Evolutionary conservation across 1,140 invertebrate species (phyloP).

Genomic region (Drosophila rufa): DNA sequence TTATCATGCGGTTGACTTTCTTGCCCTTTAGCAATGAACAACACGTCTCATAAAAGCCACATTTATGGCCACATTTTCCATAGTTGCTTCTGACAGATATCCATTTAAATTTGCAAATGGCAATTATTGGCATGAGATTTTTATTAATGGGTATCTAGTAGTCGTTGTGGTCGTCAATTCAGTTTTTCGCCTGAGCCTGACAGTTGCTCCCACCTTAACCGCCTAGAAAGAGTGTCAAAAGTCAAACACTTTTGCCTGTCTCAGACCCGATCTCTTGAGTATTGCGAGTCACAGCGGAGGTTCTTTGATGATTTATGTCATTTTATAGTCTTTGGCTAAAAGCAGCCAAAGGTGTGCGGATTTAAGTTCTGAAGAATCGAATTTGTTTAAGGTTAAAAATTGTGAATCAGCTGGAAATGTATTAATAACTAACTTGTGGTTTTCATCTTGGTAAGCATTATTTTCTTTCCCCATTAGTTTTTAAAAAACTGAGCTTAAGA

Average conservation of each 20-base stretch:
- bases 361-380: not conserved
- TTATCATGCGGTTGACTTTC: not conserved
- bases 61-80: conserved; percentile 1
- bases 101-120: not conserved
- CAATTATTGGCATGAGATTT: not conserved
- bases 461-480: too few relatives aligned
- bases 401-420: not conserved
- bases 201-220: conserved; percentile 30
- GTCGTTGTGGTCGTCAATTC: not conserved
- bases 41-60: not conserved
- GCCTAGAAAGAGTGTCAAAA: conserved; percentile 52
- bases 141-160: conserved; percentile 1
- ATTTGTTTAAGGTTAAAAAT: not conserved
- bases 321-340: conserved; percentile 39
- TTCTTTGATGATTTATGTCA: conserved; percentile 49
- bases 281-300: conserved; percentile 14
- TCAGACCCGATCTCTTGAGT: conserved; percentile 17
- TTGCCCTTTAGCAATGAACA: not conserved
- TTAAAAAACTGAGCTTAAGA: too few relatives aligned
- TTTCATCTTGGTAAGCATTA: too few relatives aligned
- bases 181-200: conserved; percentile 22
- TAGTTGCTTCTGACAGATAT: not conserved
- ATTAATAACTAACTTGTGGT: too few relatives aligned
- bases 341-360: not conserved
- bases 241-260: conserved; percentile 59